Conservation (phyloP, 1,140 invertebrate species). For the Caerostris darwini region DNA sequence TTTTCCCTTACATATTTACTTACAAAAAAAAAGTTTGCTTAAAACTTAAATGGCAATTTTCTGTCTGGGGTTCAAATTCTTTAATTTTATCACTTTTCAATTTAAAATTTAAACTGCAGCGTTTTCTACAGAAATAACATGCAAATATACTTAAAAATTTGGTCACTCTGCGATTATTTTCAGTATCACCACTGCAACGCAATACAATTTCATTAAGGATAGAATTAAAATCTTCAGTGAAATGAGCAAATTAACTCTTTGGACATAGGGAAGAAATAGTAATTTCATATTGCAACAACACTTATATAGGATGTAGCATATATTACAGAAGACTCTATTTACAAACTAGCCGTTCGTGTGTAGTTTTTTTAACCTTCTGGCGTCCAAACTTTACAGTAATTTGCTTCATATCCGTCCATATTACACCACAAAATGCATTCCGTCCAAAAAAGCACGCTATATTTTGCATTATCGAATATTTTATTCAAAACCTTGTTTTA, state of each 20-base stretch:
- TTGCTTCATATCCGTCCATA: slow-evolving; percentile 62
- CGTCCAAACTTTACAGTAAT: slow-evolving; percentile 52
- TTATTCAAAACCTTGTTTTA: background rate
- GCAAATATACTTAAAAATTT: background rate
- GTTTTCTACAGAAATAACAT: too few relatives aligned
- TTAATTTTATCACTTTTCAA: too few relatives aligned
- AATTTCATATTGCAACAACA: slow-evolving; percentile 11
- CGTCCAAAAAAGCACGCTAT: slow-evolving; percentile 8
- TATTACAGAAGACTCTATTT: slow-evolving; percentile 25
- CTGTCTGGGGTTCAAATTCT: too few relatives aligned
- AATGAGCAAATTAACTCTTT: slow-evolving; percentile 6
- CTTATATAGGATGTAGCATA: background rate
- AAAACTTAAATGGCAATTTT: too few relatives aligned
- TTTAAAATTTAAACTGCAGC: too few relatives aligned
- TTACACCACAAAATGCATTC: slow-evolving; percentile 36
- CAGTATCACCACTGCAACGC: background rate
- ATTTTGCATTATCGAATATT: background rate
- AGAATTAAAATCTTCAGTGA: background rate
- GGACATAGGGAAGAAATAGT: background rate
- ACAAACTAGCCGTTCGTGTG: slow-evolving; percentile 19
- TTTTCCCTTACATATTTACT: too few relatives aligned
- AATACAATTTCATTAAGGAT: background rate
- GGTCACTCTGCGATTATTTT: background rate
- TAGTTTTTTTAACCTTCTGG: slow-evolving; percentile 48
- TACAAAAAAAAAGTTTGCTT: too few relatives aligned